These are phyloP conservation scores for Sacculina carcini DNA, from an alignment of 2,888 invertebrate species.

Conservation along the genomic window DNA sequence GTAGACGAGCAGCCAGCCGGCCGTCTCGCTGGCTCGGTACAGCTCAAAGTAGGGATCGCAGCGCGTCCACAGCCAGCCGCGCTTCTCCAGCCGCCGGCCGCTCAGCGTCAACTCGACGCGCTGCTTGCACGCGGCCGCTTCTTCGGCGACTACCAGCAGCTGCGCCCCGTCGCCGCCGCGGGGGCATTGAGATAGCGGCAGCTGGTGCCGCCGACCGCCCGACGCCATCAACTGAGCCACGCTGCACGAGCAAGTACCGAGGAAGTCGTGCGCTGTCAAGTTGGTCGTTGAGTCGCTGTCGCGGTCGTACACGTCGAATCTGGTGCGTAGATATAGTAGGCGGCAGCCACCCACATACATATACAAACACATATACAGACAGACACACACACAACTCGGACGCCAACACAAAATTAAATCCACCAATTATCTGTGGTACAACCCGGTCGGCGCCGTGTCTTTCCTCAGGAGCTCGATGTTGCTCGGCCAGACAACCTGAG, in stretches of 20 bases:
- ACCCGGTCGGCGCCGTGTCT: no score
- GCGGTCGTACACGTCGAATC: conserved; percentile 16
- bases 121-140: conserved; percentile 19
- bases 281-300: conserved; percentile 12
- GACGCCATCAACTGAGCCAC: conserved; percentile 17
- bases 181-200: conserved; percentile 8
- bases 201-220: conserved; percentile 7
- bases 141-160: conserved; percentile 20
- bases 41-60: conserved; percentile 21
- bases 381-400: no score
- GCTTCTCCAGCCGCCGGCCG: conserved; percentile 18
- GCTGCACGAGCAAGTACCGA: conserved; percentile 23
- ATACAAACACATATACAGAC: no score
- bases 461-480: no score
- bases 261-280: conserved; percentile 17
- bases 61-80: conserved; percentile 19
- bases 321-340: no score
- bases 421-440: no score
- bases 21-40: conserved; percentile 22
- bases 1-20: conserved; percentile 11
- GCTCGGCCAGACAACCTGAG: no score
- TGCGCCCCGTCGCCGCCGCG: conserved; percentile 11
- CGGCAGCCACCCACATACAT: no score
- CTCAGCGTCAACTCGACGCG: conserved; percentile 18
- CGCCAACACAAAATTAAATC: no score